Base-by-base conservation (phyloP, 2,797 vertebrate species). In the Chelonia mydas region DNA sequence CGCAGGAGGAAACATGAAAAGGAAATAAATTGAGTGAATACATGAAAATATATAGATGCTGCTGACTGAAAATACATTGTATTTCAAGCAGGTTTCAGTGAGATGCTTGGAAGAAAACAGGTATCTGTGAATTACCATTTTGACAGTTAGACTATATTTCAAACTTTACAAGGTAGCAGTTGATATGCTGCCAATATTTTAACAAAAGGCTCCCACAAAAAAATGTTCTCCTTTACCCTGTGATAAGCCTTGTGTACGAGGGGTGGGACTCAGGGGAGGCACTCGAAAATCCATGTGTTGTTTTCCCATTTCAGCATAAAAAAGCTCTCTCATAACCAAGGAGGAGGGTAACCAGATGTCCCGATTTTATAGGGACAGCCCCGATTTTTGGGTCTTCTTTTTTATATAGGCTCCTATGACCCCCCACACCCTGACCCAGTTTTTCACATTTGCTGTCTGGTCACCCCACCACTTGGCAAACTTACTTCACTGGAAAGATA, bases 11-110 rank as follows among this genome's bases (percentile, higher is more conserved):
- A 96, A 76, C 9, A 11, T 55, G 83, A 77, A 92, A 90, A 90
- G 47, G 41, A 96, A 72, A 95, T 87, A 95, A 93, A 97, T 85
- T 83, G 88, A 96, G 87, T 92, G 95, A 72, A 97, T 94, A 68
- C 57, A 59, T 59, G 12, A 93, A 96, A 96, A 94, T 92, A 51
- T 74, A 86, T 7, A 91, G 61, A 81, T 37, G 4, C 27, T 82
- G 27, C 51, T 91, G 78, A 81, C 91, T 93, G 57, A 47, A 93
- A 90, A 54, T 91, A 51, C 92, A 59, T 5, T 87, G 82, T 57
- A 54, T 96, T 92, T 96, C 92, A 86, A 91, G 83, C 10, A 96
- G 47, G 28, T 25, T 95, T 95, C 78, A 90, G 9, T 50, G 81
- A 59, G 47, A 45, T 90, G 23, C 45, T 88, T 80, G 50, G 81